These are phyloP conservation scores for Entomyzon cyanotis DNA, from an alignment of 2,113 vertebrate species.

Conservation along the genomic window DNA sequence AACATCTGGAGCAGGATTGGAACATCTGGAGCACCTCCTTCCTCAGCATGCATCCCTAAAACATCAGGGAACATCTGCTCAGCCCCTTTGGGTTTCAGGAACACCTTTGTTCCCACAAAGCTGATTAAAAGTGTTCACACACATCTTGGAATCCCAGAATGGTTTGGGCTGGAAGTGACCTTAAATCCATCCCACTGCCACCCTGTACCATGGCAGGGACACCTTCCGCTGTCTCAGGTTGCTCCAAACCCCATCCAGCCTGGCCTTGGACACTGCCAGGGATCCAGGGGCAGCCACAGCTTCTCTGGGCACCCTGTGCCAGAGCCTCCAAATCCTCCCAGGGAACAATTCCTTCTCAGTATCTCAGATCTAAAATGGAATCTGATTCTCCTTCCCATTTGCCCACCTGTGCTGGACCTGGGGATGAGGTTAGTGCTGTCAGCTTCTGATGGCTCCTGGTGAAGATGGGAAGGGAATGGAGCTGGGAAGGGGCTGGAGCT, in stretches of 20 bases:
- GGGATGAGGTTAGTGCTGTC: background rate
- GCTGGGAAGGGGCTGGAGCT: background rate
- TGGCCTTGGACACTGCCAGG: background rate
- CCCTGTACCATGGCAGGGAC: background rate
- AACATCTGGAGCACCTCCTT: background rate
- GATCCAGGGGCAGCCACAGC: background rate
- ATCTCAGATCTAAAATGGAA: background rate
- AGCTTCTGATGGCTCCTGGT: fast-evolving
- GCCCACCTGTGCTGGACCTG: background rate
- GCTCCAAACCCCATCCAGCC: background rate
- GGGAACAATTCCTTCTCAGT: background rate
- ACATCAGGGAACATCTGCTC: background rate
- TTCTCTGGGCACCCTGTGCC: background rate
- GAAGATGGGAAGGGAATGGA: too few species aligned
- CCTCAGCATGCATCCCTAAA: fast-evolving
- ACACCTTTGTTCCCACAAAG: background rate
- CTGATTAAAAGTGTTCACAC: background rate
- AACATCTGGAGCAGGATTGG: background rate
- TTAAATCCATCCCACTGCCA: background rate
- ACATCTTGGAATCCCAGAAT: background rate
- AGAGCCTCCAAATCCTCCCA: background rate
- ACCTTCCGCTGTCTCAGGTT: background rate
- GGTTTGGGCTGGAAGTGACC: background rate
- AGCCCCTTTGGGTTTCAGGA: background rate
- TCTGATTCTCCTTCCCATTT: background rate